These are phyloP conservation scores for Protaetia brevitarsis DNA, from an alignment of 1,140 invertebrate species.

Conservation along the genomic window DNA sequence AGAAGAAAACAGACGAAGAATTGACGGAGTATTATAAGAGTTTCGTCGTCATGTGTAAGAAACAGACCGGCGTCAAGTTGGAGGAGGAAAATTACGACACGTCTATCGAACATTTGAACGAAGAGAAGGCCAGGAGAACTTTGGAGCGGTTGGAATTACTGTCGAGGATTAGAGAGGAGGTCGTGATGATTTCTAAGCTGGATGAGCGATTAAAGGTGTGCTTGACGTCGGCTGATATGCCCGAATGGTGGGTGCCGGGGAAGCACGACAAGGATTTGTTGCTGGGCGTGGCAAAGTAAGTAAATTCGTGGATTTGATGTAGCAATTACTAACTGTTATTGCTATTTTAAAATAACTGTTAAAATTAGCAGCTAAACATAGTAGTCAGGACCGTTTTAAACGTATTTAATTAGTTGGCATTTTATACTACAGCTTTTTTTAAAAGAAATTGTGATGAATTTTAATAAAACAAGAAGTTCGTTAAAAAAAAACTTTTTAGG, in stretches of 20 bases:
- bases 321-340: background rate
- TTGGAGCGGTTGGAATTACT: conserved; percentile 86
- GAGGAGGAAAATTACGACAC: conserved; percentile 73
- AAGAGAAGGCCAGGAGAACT: conserved; percentile 69
- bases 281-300: conserved; percentile 87
- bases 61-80: conserved; percentile 77
- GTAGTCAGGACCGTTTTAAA: too few species aligned
- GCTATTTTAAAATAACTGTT: too few species aligned
- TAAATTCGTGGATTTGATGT: conserved; percentile 30
- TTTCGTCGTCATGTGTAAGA: conserved; percentile 95
- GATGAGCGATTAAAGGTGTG: conserved; percentile 85
- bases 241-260: conserved; percentile 94
- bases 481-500: too few species aligned
- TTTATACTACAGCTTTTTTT: too few species aligned
- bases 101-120: conserved; percentile 63
- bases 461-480: too few species aligned
- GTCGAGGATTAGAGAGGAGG: conserved; percentile 86
- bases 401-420: too few species aligned
- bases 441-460: too few species aligned
- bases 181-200: conserved; percentile 80
- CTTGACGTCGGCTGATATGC: conserved; percentile 84
- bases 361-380: too few species aligned
- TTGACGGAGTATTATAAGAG: conserved; percentile 95
- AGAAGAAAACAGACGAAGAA: conserved; percentile 92
- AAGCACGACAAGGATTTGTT: conserved; percentile 94